Evolutionary conservation across 2,888 invertebrate genomes (phyloP).

Genomic region (Leptogaster cylindrica): DNA sequence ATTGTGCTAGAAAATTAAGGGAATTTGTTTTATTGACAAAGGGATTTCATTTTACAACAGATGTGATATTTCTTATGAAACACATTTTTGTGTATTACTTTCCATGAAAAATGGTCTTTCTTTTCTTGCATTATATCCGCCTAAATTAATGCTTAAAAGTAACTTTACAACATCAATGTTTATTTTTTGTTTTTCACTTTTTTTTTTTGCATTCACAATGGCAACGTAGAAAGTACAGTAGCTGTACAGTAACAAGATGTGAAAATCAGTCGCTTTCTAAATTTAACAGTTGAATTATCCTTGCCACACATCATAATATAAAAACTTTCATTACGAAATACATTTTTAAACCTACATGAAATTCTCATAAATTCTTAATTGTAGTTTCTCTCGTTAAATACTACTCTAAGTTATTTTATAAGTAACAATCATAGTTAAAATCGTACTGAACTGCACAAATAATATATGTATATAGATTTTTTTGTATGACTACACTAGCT

Average conservation of each 20-base stretch:
- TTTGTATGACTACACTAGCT: too few species aligned
- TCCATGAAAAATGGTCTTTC: background rate
- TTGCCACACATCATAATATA: constrained; percentile 24
- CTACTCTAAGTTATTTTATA: constrained; percentile 19
- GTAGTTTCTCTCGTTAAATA: constrained; percentile 10
- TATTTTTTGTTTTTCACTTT: too few species aligned
- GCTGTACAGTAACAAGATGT: constrained; percentile 39
- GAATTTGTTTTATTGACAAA: constrained; percentile 12
- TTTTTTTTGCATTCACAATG: constrained; percentile 27
- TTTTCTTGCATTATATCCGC: background rate
- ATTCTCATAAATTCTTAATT: background rate
- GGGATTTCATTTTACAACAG: background rate
- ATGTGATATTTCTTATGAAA: constrained; percentile 12
- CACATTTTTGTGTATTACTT: background rate
- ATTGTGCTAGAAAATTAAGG: constrained; percentile 29
- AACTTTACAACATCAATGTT: constrained; percentile 29
- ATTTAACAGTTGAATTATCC: constrained; percentile 33
- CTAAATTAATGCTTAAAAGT: background rate
- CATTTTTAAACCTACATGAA: constrained; percentile 1
- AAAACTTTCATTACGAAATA: constrained; percentile 35
- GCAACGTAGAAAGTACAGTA: constrained; percentile 37
- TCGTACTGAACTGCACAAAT: constrained; percentile 18
- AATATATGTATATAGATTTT: too few species aligned
- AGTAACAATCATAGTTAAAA: constrained; percentile 24
- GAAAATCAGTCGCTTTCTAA: constrained; percentile 38